phyloP scores from a whole-genome alignment of 2,888 invertebrate genomes.

The Cerastoderma edule region DNA sequence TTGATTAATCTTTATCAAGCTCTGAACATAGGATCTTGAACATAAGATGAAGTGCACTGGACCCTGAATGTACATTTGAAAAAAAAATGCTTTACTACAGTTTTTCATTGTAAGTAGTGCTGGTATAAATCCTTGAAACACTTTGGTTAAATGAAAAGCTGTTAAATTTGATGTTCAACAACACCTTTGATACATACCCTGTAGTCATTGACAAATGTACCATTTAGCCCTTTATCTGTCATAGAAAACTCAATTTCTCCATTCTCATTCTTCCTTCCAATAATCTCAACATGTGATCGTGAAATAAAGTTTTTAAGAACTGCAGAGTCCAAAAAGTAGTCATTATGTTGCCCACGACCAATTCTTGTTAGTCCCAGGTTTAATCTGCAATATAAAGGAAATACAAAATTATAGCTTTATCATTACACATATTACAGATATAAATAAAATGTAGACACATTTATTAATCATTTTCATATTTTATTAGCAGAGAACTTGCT shows the following conservation, averaged over 20 bases:
- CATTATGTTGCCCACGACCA: conserved; percentile 75
- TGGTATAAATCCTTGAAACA: too few species aligned
- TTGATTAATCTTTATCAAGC: too few species aligned
- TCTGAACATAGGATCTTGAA: too few species aligned
- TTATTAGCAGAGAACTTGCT: too few species aligned
- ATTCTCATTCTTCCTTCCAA: conserved; percentile 71
- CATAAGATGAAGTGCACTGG: too few species aligned
- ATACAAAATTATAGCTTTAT: neutral
- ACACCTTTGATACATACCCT: conserved; percentile 80
- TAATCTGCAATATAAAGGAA: conserved; percentile 60
- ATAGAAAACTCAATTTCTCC: conserved; percentile 79
- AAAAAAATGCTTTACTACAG: too few species aligned
- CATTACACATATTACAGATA: neutral
- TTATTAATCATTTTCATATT: too few species aligned
- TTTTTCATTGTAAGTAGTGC: too few species aligned
- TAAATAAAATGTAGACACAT: neutral
- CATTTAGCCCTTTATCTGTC: conserved; percentile 83
- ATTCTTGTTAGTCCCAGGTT: conserved; percentile 71
- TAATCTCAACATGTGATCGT: conserved; percentile 83
- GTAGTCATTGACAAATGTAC: conserved; percentile 84
- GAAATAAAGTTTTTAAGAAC: conserved; percentile 83
- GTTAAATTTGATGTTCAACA: too few species aligned
- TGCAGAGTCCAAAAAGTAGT: conserved; percentile 81
- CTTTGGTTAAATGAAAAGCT: too few species aligned
- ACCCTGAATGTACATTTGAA: too few species aligned